These are phyloP conservation scores for Macropis europaea DNA, from an alignment of 2,888 invertebrate genomes.

Conservation along the genomic window DNA sequence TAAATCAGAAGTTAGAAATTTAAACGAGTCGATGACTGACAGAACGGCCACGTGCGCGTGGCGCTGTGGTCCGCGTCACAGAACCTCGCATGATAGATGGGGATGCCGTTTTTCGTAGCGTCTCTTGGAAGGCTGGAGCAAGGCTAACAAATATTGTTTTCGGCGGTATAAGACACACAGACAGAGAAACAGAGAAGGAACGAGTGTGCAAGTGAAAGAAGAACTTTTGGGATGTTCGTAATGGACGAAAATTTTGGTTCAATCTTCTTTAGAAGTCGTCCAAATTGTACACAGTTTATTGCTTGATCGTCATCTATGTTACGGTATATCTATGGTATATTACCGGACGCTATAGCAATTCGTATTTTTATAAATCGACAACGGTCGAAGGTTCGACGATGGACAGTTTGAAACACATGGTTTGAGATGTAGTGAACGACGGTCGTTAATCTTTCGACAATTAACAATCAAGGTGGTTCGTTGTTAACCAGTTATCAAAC, in stretches of 20 bases:
- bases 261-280: neutral
- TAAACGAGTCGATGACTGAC: too few species aligned
- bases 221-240: neutral
- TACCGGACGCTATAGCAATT: constrained; percentile 37
- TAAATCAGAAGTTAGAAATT: too few species aligned
- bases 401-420: constrained; percentile 10
- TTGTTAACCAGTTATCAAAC: constrained; percentile 2
- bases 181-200: neutral
- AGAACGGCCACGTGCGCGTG: too few species aligned
- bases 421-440: constrained; percentile 45
- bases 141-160: too few species aligned
- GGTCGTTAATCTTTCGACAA: neutral
- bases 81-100: too few species aligned
- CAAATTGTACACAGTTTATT: too few species aligned
- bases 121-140: too few species aligned
- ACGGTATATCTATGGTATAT: neutral
- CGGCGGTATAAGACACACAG: too few species aligned
- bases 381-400: constrained; percentile 34
- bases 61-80: too few species aligned
- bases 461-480: constrained; percentile 4
- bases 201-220: too few species aligned
- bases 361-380: constrained; percentile 54
- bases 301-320: constrained; percentile 17
- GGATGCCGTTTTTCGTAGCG: too few species aligned
- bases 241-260: neutral